Conservation (phyloP, 1,140 invertebrate species). For the Idris sp. region DNA sequence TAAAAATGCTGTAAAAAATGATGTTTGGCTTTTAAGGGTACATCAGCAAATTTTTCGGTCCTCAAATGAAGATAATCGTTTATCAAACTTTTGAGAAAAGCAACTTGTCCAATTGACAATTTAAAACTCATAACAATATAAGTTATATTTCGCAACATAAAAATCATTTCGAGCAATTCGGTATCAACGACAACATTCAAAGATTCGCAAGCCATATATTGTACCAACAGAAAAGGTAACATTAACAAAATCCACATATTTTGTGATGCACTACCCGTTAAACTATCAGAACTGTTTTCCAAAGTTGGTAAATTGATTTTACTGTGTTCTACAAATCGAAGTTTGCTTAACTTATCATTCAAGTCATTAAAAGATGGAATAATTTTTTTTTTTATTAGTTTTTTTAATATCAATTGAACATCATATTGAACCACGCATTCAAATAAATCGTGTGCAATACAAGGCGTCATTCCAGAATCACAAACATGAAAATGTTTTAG, state of each 20-base stretch:
- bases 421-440: slow-evolving; percentile 49
- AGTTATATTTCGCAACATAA: slow-evolving; percentile 54
- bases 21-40: slow-evolving; percentile 36
- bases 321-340: slow-evolving; percentile 8
- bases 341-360: slow-evolving; percentile 14
- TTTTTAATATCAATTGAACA: slow-evolving; percentile 28
- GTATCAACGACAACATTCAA: slow-evolving; percentile 10
- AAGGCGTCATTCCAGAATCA: slow-evolving; percentile 24
- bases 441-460: slow-evolving; percentile 33
- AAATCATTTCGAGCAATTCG: slow-evolving; percentile 27
- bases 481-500: slow-evolving; percentile 50
- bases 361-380: slow-evolving; percentile 25
- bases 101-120: slow-evolving; percentile 41
- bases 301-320: slow-evolving; percentile 29
- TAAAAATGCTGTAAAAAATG: slow-evolving; percentile 43
- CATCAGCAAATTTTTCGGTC: slow-evolving; percentile 18
- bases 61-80: slow-evolving; percentile 31
- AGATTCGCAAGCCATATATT: slow-evolving; percentile 12
- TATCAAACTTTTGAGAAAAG: slow-evolving; percentile 23
- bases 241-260: slow-evolving; percentile 28
- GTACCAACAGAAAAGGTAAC: slow-evolving; percentile 16
- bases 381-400: slow-evolving; percentile 13
- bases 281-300: slow-evolving; percentile 2
- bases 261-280: slow-evolving; percentile 22
- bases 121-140: slow-evolving; percentile 25